Evolutionary conservation across 2,797 vertebrate genomes (phyloP), one percentile per base, ranked within the genome.

Genomic region (Loriculus beryllinus): DNA sequence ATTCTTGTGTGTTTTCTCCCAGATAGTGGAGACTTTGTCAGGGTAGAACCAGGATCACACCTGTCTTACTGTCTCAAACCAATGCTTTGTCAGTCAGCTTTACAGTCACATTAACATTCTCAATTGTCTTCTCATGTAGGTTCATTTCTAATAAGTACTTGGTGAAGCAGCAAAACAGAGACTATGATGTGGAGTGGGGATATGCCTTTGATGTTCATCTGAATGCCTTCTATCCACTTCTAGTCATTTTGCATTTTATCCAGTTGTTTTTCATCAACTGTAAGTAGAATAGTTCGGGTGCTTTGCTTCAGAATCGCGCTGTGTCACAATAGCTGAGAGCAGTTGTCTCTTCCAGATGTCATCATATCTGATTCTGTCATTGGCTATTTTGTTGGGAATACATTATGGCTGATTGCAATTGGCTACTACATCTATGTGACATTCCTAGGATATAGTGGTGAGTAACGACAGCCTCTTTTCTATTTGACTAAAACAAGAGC

Each of bases 251-350:
- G 93, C 99, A 99, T 96, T 99, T 99, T 88, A 98, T 99, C 91
- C 99, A 99, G 97, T 98, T 99, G 15, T 99, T 99, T 92, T 99
- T 99, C 96, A 99, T 99, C 90, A 99, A 99, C 94, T 98, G 99
- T 99, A 97, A 99, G 99, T 98, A 93, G 40, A 72, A n/a, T 45
- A 87, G n/a, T 56, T 95, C 49, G 10, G 54, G 25, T n/a, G 19
- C 33, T n/a, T 14, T 39, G 65, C 56, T 14, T 64, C 70, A 16
- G 74, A 49, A 14, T 25, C 7, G 2, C 37, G 23, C 31, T 83
- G 31, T 48, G 0, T 14, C 48, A 28, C 19, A 90, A 12, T 26
- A 72, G 57, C 83, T 96, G 86, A 95, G 25, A 52, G 40, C 37
- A 51, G 19, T 57, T 82, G 20, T 93, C 54, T 96, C 68, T 96